These are phyloP conservation scores for Bovichtus diacanthus DNA, from an alignment of 2,797 vertebrate genomes.

Conservation along the genomic window DNA sequence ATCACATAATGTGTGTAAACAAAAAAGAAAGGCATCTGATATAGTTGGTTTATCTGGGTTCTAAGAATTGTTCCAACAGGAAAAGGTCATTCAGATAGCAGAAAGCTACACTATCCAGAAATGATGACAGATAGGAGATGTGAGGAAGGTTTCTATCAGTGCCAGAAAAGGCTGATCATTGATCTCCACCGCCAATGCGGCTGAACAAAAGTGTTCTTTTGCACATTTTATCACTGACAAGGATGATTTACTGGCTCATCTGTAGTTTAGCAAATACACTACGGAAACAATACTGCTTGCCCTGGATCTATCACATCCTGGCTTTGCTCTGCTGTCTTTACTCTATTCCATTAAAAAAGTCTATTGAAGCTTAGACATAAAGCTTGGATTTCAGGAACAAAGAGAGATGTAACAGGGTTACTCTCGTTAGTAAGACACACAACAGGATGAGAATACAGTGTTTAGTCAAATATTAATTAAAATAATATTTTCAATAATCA, in stretches of 20 bases:
- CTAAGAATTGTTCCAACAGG: slow-evolving; percentile 21
- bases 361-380: slow-evolving; percentile 4
- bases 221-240: background rate
- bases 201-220: background rate
- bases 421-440: slow-evolving; percentile 1
- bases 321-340: slow-evolving; percentile 3
- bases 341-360: slow-evolving; percentile 9
- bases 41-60: slow-evolving; percentile 13
- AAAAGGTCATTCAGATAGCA: slow-evolving; percentile 27
- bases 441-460: background rate
- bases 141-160: background rate
- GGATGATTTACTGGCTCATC: slow-evolving; percentile 21
- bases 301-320: background rate
- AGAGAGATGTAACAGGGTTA: background rate
- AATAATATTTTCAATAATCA: background rate
- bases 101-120: slow-evolving; percentile 26
- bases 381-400: slow-evolving; percentile 9
- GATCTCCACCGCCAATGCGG: background rate
- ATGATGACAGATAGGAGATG: slow-evolving; percentile 24
- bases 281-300: background rate
- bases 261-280: slow-evolving; percentile 11
- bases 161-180: slow-evolving; percentile 5
- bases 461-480: background rate
- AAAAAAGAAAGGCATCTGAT: slow-evolving; percentile 28
- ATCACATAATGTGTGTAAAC: slow-evolving; percentile 54